These are phyloP conservation scores for Amphiprion ocellaris DNA, from an alignment of 2,113 vertebrate genomes.

Conservation along the genomic window DNA sequence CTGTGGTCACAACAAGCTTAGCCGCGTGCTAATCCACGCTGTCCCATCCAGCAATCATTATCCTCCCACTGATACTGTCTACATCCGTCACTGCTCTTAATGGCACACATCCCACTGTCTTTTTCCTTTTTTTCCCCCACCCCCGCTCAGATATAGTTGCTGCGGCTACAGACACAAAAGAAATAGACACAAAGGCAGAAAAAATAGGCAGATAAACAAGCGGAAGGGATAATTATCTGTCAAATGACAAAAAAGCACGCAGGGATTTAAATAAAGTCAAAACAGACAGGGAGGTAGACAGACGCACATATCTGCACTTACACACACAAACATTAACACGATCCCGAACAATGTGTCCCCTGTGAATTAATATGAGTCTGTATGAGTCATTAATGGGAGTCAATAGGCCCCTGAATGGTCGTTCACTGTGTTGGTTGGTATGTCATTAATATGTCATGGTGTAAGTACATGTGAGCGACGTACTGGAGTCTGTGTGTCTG, in stretches of 20 bases:
- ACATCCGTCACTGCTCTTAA: slow-evolving; percentile 40
- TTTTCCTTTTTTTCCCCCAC: slow-evolving; percentile 5
- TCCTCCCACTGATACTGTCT: slow-evolving; percentile 74
- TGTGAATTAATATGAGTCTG: slow-evolving; percentile 58
- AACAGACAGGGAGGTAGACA: slow-evolving; percentile 44
- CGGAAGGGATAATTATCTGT: slow-evolving; percentile 31
- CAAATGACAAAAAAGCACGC: slow-evolving; percentile 11
- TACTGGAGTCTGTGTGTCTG: slow-evolving; percentile 24
- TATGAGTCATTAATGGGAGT: slow-evolving; percentile 72
- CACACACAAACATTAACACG: slow-evolving; percentile 25
- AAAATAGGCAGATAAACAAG: slow-evolving; percentile 30
- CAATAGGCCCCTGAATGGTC: slow-evolving; percentile 66
- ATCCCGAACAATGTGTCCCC: slow-evolving; percentile 52
- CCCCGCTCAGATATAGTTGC: slow-evolving; percentile 3
- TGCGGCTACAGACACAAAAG: slow-evolving; percentile 22
- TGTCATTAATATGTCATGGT: slow-evolving; percentile 62
- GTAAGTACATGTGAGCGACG: slow-evolving; percentile 30
- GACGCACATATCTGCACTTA: slow-evolving; percentile 32
- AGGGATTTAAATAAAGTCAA: slow-evolving; percentile 35
- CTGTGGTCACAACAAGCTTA: slow-evolving; percentile 83
- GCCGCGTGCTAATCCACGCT: slow-evolving; percentile 70
- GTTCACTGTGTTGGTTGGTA: slow-evolving; percentile 56
- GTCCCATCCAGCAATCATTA: slow-evolving; percentile 72
- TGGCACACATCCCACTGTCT: slow-evolving; percentile 41
- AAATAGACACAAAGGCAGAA: slow-evolving; percentile 21